phyloP scores from a whole-genome alignment of 92 coral and sea anemone genomes.

The Zoanthus gigantus region DNA sequence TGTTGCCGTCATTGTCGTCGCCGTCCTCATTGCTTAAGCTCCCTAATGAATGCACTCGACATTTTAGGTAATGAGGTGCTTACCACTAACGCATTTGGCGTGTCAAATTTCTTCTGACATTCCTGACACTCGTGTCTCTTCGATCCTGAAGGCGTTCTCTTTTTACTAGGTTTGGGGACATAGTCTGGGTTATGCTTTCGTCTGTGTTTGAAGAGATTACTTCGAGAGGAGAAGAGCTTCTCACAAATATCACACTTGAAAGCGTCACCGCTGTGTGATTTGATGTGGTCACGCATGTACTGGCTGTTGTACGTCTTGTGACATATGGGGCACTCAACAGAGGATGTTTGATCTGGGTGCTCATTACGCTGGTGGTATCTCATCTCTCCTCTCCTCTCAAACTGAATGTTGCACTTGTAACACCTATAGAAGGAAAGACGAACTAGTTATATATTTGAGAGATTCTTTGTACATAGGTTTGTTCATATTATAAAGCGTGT shows the following conservation, averaged over 20 bases:
- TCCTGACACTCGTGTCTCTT: slow-evolving; percentile 70
- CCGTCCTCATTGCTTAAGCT: no score
- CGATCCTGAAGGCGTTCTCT: not conserved
- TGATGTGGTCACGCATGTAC: slow-evolving; percentile 72
- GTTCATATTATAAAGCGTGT: no score
- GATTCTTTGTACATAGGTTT: no score
- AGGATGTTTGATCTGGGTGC: slow-evolving; percentile 47
- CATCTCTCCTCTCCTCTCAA: slow-evolving; percentile 56
- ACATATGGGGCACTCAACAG: slow-evolving; percentile 75
- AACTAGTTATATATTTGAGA: no score
- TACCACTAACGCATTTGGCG: slow-evolving; percentile 71
- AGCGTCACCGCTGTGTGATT: slow-evolving; percentile 66
- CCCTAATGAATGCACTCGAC: not conserved
- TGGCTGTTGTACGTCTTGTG: slow-evolving; percentile 66
- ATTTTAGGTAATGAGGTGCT: not conserved
- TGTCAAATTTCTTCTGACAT: slow-evolving; percentile 79
- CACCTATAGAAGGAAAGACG: slow-evolving; percentile 51
- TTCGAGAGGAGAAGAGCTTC: slow-evolving; percentile 80
- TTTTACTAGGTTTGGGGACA: slow-evolving; percentile 55
- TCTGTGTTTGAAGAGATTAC: slow-evolving; percentile 80
- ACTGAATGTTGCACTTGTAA: slow-evolving; percentile 61
- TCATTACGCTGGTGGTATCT: slow-evolving; percentile 55
- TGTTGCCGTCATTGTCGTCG: no score
- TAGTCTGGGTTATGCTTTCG: slow-evolving; percentile 81
- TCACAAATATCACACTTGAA: slow-evolving; percentile 81